Evolutionary conservation across 2,888 invertebrate genomes (phyloP), one percentile per base, ranked within the genome.

Genomic region (Apodemia duryi): DNA sequence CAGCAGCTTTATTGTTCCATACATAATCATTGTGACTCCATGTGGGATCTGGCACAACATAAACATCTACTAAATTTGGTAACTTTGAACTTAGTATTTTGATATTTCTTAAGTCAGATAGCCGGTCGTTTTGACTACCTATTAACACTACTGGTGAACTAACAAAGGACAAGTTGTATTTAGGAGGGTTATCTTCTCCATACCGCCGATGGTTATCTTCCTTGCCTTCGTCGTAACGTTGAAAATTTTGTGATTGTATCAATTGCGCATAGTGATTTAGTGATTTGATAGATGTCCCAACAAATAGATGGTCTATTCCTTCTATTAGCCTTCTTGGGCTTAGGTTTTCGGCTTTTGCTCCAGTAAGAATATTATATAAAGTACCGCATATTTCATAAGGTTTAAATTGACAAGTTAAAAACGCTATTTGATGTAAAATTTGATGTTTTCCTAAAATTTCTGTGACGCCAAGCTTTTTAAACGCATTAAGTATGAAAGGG

Each of bases 371-470:
- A 35, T 35, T 35, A 5, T 5, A 5, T 35, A 35, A 35, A 3
- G 35, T 35, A 35, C 35, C 35, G 3, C 35, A 35, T 35, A 35
- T 35, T 35, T 35, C 35, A 35, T 35, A 35, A 35, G 35, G 35
- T 35, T 35, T 35, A 35, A 35, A 5, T 35, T 35, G 35, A 35
- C 35, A 35, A 4, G 35, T 35, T 35, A 35, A 35, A 4, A 3
- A 35, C 35, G 35, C 35, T 35, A 35, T 35, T 35, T 35, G 35
- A 35, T 5, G 35, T 35, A 35, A 35, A 35, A 35, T 4, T 35
- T 35, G 35, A 5, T 35, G 35, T 35, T 5, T 35, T 35, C 35
- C 35, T 35, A 95, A 78, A 67, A 97, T 92, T 77, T 97, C 95
- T 68, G 92, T 79, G 1, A 89, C 71, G 1, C 95, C 94, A 69